phyloP scores from a whole-genome alignment of 2,113 vertebrate genomes.

The Nansenia antarctica region DNA sequence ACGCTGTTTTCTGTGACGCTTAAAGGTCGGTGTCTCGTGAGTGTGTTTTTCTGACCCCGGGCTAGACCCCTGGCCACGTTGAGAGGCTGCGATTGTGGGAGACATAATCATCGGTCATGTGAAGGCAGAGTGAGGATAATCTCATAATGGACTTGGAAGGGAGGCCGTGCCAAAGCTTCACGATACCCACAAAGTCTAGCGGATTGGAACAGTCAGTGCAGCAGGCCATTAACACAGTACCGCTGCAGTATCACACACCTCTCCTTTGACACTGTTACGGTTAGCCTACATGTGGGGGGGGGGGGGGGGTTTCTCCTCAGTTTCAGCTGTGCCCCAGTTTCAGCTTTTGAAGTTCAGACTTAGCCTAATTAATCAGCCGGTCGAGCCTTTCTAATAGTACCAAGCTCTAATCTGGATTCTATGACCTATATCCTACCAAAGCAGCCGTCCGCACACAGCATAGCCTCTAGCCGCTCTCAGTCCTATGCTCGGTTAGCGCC shows the following conservation, averaged over 20 bases:
- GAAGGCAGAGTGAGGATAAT: neutral
- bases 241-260: no score
- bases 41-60: no score
- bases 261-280: no score
- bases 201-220: no score
- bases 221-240: no score
- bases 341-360: slow-evolving; percentile 10
- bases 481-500: neutral
- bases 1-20: no score
- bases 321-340: slow-evolving; percentile 4
- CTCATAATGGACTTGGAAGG: neutral
- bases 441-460: neutral
- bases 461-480: neutral
- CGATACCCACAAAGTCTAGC: no score
- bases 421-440: slow-evolving; percentile 28
- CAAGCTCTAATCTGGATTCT: slow-evolving; percentile 9
- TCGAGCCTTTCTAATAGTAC: no score
- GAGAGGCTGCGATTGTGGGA: neutral
- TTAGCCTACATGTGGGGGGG: neutral
- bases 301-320: neutral
- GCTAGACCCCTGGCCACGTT: no score
- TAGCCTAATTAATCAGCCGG: slow-evolving; percentile 2
- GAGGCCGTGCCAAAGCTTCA: no score
- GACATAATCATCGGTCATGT: neutral
- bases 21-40: no score